Percentiles rank a stretch among this genome's conserved stretches.
Evolutionary conservation across 2,888 invertebrate genomes (phyloP).

Genomic region (Melanchra persicariae): DNA sequence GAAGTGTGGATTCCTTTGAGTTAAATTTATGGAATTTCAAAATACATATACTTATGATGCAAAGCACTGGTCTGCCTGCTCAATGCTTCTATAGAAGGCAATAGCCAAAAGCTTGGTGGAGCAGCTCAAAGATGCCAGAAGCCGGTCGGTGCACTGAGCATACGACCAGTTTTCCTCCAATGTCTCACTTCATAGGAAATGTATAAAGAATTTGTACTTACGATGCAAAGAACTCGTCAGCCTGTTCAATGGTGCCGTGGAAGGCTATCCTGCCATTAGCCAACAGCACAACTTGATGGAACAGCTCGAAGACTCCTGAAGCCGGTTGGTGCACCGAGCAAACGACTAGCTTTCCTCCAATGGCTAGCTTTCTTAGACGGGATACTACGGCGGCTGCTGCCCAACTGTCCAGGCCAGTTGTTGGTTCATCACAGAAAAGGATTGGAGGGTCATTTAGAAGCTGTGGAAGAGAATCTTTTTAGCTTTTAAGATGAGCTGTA

Average conservation of each 20-base stretch:
- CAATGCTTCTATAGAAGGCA: no score
- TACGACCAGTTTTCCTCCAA: no score
- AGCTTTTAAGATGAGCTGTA: background rate
- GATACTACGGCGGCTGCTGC: slow-evolving; percentile 95
- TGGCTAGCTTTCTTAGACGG: slow-evolving; percentile 92
- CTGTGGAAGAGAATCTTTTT: slow-evolving; percentile 81
- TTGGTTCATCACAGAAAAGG: slow-evolving; percentile 98
- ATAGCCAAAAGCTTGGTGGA: no score
- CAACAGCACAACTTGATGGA: slow-evolving; percentile 95
- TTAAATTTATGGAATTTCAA: no score
- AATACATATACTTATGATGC: no score
- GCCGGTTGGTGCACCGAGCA: slow-evolving; percentile 98
- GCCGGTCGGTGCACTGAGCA: no score
- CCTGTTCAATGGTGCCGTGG: slow-evolving; percentile 94
- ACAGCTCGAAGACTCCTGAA: slow-evolving; percentile 95
- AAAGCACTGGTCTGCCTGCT: no score
- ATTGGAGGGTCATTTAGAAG: slow-evolving; percentile 96
- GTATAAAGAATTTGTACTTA: no score
- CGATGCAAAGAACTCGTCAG: slow-evolving; percentile 93
- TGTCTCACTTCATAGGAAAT: no score
- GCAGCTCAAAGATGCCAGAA: no score
- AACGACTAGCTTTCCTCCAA: slow-evolving; percentile 94
- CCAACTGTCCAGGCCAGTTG: slow-evolving; percentile 97
- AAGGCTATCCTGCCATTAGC: slow-evolving; percentile 95
- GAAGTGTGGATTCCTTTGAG: no score